Base-by-base conservation (phyloP, 1,140 invertebrate species). In the Heterodera schachtii region DNA sequence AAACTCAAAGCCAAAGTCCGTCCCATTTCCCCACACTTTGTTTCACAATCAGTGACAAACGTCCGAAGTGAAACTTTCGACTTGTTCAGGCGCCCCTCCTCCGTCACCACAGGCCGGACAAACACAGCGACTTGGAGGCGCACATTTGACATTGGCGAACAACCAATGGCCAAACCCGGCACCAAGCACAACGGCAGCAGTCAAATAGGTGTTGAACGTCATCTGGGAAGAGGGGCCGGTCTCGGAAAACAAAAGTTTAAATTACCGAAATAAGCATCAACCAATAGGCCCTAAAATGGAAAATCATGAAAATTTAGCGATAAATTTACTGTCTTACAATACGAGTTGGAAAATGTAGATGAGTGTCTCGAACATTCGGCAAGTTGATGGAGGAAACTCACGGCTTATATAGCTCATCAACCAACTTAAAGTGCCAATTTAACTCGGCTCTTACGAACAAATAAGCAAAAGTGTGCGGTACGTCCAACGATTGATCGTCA, bases 201-300 rank as follows among this genome's bases (percentile, higher is more conserved):
- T 96, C 46, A 98, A 92, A 94, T 94, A 98, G 21, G 94, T 93
- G 90, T 98, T 98, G 92, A 96, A 98, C 0, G 96, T 98, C 96
- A 98, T 98, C 91, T 97, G 96, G 31, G 31, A 31, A 31, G 31
- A 31, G 31, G 31, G 31, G 31, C 31, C 31, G 31, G 31, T 31
- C 31, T 31, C 31, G 31, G 97, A 94, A 90, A 98, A 91, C 7
- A 69, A 3, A 77, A 11, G 43, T 77, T 77, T 31, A 43, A 64
- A 41, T 69, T 49, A 78, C 76, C 44, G 76, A 52, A 69, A 78
- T 78, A 9, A 78, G 64, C 76, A 78, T 78, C 49, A 78, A 44
- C 76, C 76, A 78, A 67, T 78, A 78, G 4, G 76, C 76, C 31
- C 76, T 78, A n/a, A 78, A 78, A 16, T 46, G n/a, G n/a, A 78